phyloP scores from a whole-genome alignment of 2,797 vertebrate genomes.

The Phylloscopus collybita region DNA sequence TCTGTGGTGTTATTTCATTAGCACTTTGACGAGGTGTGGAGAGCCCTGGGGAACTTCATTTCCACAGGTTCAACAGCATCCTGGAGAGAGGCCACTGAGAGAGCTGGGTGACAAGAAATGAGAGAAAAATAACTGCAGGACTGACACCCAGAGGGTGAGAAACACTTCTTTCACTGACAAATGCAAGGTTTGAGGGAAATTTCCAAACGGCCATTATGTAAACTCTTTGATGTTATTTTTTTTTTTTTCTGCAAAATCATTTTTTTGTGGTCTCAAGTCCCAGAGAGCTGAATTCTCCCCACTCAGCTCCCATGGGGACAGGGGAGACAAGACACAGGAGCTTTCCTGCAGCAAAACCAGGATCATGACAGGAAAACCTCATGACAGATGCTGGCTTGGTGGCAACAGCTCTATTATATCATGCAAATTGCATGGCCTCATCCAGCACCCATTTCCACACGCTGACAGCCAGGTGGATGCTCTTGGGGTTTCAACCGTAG shows the following conservation, averaged over 20 bases:
- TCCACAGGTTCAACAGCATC: not conserved
- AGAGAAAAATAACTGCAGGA: not conserved
- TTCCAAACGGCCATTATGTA: not conserved
- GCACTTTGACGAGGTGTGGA: not conserved
- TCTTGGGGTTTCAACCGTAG: not conserved
- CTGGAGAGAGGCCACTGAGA: not conserved
- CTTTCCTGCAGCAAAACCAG: not conserved
- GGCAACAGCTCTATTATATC: not conserved
- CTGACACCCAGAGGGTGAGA: not conserved
- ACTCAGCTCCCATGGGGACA: fast-evolving
- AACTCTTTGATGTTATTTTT: not conserved
- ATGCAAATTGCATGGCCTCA: not conserved
- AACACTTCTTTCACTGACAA: not conserved
- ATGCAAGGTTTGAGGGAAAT: not conserved
- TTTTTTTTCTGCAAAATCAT: not conserved
- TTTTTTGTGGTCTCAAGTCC: not conserved
- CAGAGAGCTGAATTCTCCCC: not conserved
- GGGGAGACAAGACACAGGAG: not conserved
- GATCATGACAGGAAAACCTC: not conserved
- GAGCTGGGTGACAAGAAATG: not conserved
- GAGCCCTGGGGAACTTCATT: not conserved
- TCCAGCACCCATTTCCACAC: not conserved
- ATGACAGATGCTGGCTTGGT: not conserved
- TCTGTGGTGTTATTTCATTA: slow-evolving; percentile 9
- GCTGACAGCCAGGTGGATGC: not conserved